Evolutionary conservation across 2,888 invertebrate genomes (phyloP), one percentile per base, ranked within the genome.

Genomic region (Agrenia bidenticulata): DNA sequence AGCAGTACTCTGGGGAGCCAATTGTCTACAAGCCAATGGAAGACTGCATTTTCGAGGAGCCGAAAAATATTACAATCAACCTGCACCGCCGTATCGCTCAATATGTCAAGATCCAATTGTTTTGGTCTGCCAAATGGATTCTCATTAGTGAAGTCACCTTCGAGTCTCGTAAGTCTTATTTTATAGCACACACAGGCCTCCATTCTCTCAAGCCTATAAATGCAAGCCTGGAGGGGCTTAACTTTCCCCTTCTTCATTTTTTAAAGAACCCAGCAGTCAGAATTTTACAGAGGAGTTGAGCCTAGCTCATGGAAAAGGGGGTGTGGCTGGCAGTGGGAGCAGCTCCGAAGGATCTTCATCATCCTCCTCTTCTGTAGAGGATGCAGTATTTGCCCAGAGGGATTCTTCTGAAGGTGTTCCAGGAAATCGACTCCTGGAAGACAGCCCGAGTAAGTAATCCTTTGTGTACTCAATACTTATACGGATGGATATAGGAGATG

Each of bases 141-240:
- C 87, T 94, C 81, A 85, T 95, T 78, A 92, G 92, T 80, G 94
- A 95, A 81, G 85, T 94, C 70, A 87, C 89, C 64, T 94, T 94
- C 80, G 88, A 89, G 76, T 92, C 93, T 27, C 84, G 89, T 89
- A 70, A 32, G 32, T 32, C 32, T 32, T 32, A 32, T 32, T 32
- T 32, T 32, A 32, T 32, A 11, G 32, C 32, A 32, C 11, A 32
- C 11, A 32, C 32, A 32, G 32, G 32, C n/a, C n/a, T n/a, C n/a
- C n/a, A n/a, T n/a, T n/a, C n/a, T n/a, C n/a, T n/a, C n/a, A n/a
- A n/a, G n/a, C n/a, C n/a, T n/a, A n/a, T 39, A 9, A 23, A 26
- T 11, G 13, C 39, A 9, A 39, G 39, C 39, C n/a, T n/a, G n/a
- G n/a, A n/a, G n/a, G n/a, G n/a, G n/a, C n/a, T n/a, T 32, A 32